Percentiles rank a stretch among this genome's conserved stretches.
These are phyloP conservation scores for Morone saxatilis DNA, from an alignment of 2,113 vertebrate species.

Conservation along the genomic window DNA sequence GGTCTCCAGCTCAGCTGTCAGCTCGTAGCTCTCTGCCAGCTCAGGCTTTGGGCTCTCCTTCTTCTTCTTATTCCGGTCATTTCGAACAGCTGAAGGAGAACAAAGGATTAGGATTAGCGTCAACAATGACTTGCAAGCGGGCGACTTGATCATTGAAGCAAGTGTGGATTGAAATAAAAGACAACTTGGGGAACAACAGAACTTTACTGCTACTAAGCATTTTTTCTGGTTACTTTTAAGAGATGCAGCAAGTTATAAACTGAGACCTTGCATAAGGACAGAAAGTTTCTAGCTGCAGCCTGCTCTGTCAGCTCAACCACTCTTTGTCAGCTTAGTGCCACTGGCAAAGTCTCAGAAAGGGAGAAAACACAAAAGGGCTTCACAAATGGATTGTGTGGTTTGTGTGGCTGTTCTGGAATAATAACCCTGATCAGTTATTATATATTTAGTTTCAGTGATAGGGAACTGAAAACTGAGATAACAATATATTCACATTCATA, in stretches of 20 bases:
- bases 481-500: too few relatives aligned
- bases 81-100: constrained; percentile 91
- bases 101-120: constrained; percentile 44
- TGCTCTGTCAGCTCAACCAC: constrained; percentile 21
- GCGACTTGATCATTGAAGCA: neutral
- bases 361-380: constrained; percentile 25
- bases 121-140: neutral
- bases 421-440: neutral
- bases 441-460: too few relatives aligned
- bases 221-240: constrained; percentile 15
- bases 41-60: constrained; percentile 94
- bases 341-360: constrained; percentile 20
- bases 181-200: neutral
- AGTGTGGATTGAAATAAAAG: constrained; percentile 2
- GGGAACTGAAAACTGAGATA: too few relatives aligned
- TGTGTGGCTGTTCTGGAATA: neutral
- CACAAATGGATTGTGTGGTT: constrained; percentile 8
- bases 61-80: constrained; percentile 98
- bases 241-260: constrained; percentile 2
- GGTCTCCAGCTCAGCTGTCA: constrained; percentile 93
- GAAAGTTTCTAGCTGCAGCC: constrained; percentile 20
- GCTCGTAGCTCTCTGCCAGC: constrained; percentile 92
- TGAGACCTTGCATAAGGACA: constrained; percentile 20
- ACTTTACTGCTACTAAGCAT: constrained; percentile 14
- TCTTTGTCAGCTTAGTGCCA: constrained; percentile 22